phyloP scores from a whole-genome alignment of 2,888 invertebrate genomes.

The Andricus curvator region DNA sequence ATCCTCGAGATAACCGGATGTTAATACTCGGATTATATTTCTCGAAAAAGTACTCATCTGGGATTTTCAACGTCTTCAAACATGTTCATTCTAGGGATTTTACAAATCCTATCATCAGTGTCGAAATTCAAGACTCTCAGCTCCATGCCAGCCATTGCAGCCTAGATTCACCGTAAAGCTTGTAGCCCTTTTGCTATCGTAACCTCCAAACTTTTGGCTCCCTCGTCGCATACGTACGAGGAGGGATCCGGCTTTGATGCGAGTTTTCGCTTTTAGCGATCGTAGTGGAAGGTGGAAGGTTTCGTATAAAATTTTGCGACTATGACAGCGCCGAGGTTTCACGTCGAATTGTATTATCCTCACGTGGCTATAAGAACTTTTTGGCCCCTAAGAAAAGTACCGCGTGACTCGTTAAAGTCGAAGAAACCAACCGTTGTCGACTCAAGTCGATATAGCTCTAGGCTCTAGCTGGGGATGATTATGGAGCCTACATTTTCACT shows the following conservation, averaged over 20 bases:
- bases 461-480: constrained; percentile 16
- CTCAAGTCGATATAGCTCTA: constrained; percentile 18
- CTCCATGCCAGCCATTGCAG: neutral
- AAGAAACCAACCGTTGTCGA: constrained; percentile 14
- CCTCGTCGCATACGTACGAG: neutral
- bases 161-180: constrained; percentile 9
- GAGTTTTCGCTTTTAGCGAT: constrained; percentile 27
- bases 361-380: constrained; percentile 26
- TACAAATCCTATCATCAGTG: constrained; percentile 26
- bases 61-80: constrained; percentile 16
- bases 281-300: constrained; percentile 20
- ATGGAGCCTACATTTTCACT: constrained; percentile 16
- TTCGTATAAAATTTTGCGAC: constrained; percentile 29
- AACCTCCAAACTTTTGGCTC: constrained; percentile 37
- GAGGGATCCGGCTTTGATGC: constrained; percentile 12
- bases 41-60: neutral
- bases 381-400: constrained; percentile 4
- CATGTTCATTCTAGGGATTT: constrained; percentile 5
- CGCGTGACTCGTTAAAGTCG: constrained; percentile 23
- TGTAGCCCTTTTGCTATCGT: constrained; percentile 28
- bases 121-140: constrained; percentile 33
- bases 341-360: constrained; percentile 26
- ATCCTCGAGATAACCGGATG: neutral
- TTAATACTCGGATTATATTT: neutral
- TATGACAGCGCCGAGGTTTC: constrained; percentile 28